Evolutionary conservation across 2,113 vertebrate genomes (phyloP).

Genomic region (Otis tarda): DNA sequence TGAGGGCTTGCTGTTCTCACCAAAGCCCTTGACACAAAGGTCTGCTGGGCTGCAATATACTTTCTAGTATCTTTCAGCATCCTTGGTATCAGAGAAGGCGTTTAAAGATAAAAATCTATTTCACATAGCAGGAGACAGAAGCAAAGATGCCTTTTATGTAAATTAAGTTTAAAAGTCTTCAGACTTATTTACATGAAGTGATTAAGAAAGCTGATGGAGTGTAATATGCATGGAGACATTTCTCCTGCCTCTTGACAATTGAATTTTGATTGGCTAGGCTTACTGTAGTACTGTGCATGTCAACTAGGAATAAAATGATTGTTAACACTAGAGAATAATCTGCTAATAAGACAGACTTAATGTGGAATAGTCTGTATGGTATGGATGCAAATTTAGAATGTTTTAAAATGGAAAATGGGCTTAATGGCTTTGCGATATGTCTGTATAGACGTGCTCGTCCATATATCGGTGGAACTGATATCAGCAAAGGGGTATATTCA

Average conservation of each 20-base stretch:
- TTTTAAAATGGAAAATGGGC: slow-evolving; percentile 32
- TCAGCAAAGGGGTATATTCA: neutral
- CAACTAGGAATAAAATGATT: slow-evolving; percentile 14
- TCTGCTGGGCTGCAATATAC: neutral
- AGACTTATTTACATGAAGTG: neutral
- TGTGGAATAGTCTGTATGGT: neutral
- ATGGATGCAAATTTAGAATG: neutral
- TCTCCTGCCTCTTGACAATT: neutral
- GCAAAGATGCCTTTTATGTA: neutral
- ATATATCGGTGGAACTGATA: neutral
- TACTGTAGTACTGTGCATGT: neutral
- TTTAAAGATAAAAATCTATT: neutral
- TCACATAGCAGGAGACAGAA: neutral
- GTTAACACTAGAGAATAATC: slow-evolving; percentile 23
- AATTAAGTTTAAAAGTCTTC: neutral
- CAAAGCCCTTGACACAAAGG: fast-evolving
- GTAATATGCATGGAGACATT: neutral
- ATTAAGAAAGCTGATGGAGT: slow-evolving; percentile 15
- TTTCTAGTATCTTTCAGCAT: neutral
- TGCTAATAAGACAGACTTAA: slow-evolving; percentile 2
- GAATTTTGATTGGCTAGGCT: slow-evolving; percentile 24
- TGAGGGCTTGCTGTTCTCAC: neutral
- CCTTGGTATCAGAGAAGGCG: neutral
- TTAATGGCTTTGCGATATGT: neutral
- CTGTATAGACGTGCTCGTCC: neutral